phyloP scores from a whole-genome alignment of 2,888 invertebrate genomes.

The Agrotis segetum region DNA sequence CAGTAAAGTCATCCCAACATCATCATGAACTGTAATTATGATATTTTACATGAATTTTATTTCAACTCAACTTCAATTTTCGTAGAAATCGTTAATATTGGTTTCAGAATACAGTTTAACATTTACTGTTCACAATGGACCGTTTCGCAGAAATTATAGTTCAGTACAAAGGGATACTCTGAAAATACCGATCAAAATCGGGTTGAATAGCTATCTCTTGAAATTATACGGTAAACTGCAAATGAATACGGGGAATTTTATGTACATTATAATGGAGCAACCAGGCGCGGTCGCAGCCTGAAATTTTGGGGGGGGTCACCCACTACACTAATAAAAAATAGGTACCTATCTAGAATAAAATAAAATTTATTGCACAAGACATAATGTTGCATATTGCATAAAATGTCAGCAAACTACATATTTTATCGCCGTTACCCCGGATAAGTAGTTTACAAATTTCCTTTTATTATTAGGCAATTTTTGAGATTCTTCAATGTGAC shows the following conservation, averaged over 20 bases:
- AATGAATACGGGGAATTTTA: neutral
- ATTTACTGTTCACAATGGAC: neutral
- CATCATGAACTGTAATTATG: neutral
- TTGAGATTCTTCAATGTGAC: no score
- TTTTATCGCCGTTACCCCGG: no score
- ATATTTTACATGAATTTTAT: neutral
- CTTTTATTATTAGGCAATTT: no score
- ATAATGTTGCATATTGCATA: no score
- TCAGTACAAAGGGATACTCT: neutral
- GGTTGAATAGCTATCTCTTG: neutral
- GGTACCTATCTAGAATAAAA: no score
- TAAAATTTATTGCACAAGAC: no score
- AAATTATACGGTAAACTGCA: constrained; percentile 9
- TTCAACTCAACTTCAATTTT: neutral
- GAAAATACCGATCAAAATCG: neutral
- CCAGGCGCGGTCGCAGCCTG: no score
- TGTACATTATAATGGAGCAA: neutral
- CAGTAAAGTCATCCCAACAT: neutral
- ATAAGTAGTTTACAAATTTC: no score
- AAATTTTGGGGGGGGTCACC: no score
- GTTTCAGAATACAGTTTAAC: constrained; percentile 6
- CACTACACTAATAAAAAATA: no score
- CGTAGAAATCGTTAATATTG: neutral
- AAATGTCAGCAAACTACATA: no score
- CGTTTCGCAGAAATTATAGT: neutral